Evolutionary conservation across 2,113 vertebrate species (phyloP), one percentile per base, ranked within the genome.

Genomic region (Guaruba guarouba): DNA sequence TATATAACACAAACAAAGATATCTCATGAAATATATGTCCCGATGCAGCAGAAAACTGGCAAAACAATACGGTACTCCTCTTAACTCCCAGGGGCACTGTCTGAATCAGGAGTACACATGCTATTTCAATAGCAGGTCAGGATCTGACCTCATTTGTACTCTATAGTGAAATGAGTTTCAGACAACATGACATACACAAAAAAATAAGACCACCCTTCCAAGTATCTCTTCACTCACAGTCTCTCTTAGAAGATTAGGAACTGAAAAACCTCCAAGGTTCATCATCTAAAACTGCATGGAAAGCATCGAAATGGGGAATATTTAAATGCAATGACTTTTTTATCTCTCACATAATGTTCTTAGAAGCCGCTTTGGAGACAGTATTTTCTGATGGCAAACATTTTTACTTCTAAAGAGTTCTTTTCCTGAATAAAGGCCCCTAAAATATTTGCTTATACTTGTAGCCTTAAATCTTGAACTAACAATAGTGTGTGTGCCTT

Each of bases 401-500:
- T 23, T 90, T 88, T 88, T 81, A 86, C 83, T 90, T 86, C 9
- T n/a, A 61, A 82, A 71, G 16, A 6, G 29, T 79, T 93, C 46
- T 93, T 90, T 92, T 81, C 39, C 74, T 18, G 18, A 51, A 59
- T 59, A 83, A 92, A 75, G 37, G 51, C 33, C 35, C 70, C 43
- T 86, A 71, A 93, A 81, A 81, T 68, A 71, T 54, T 84, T 88
- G n/a, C 24, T 62, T 80, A 55, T 80, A 74, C 88, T 89, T 90
- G 54, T 67, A 95, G 59, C 80, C 31, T 57, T n/a, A 22, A 57
- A 57, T n/a, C 55, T 57, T 57, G 19, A 55, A 33, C 54, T 57
- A n/a, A 57, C 55, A 57, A 22, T n/a, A n/a, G 31, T 6, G 18
- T n/a, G 55, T 22, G 55, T 22, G 31, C 55, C 55, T 57, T 22